A percentile compares a stretch with the other conserved stretches of the same genome.
These are phyloP conservation scores for Bergia sp. DNA, from an alignment of 92 coral and sea anemone genomes.

Conservation along the genomic window DNA sequence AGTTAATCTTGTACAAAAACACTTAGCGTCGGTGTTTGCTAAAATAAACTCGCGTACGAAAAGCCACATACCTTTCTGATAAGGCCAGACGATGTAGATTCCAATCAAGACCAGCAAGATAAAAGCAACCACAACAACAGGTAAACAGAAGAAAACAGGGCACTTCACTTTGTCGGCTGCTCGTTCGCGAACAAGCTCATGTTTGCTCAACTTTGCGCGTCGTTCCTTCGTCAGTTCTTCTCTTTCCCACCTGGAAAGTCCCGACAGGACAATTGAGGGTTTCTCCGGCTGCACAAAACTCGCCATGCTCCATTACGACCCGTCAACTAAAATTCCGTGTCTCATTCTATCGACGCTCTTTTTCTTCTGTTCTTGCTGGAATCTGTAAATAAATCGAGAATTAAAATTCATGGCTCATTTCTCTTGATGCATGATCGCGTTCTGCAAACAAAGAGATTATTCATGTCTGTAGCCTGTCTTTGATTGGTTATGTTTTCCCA, in stretches of 20 bases:
- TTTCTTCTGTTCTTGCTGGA: neutral
- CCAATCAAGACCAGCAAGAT: slow-evolving; percentile 80
- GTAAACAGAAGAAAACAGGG: slow-evolving; percentile 89
- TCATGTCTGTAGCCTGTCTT: neutral
- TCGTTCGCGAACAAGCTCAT: slow-evolving; percentile 78
- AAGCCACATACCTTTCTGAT: slow-evolving; percentile 69
- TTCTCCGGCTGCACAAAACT: slow-evolving; percentile 42
- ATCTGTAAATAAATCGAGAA: neutral
- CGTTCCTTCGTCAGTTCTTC: slow-evolving; percentile 72
- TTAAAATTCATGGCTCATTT: neutral
- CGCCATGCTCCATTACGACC: slow-evolving; percentile 37
- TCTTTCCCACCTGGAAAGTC: slow-evolving; percentile 80
- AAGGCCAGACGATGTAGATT: slow-evolving; percentile 81
- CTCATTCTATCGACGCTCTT: neutral
- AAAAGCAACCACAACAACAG: slow-evolving; percentile 78
- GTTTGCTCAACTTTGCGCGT: slow-evolving; percentile 66
- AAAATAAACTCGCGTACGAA: neutral
- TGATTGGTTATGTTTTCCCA: slow-evolving; percentile 31
- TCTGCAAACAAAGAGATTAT: slow-evolving; percentile 38
- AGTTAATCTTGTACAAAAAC: neutral
- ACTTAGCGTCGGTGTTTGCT: neutral
- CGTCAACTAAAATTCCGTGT: neutral
- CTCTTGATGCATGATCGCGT: slow-evolving; percentile 34
- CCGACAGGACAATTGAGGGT: slow-evolving; percentile 11
- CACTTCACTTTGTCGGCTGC: slow-evolving; percentile 86